Conservation (phyloP, 2,113 vertebrate genomes). For the Hipposideros armiger region DNA sequence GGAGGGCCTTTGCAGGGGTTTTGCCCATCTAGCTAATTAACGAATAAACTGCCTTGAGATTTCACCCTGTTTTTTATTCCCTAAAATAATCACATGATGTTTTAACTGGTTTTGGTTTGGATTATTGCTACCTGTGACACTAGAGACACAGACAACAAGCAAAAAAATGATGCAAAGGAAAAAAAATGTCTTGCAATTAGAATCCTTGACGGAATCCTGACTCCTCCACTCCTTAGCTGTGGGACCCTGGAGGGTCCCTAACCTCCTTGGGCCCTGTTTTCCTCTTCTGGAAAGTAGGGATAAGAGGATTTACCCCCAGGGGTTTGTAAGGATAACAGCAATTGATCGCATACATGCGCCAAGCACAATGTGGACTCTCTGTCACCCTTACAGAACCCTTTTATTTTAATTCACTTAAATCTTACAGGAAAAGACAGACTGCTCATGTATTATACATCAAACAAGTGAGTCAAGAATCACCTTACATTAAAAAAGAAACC, state of each 20-base stretch:
- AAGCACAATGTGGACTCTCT: too few species aligned
- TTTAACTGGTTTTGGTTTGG: background rate
- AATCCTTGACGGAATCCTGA: background rate
- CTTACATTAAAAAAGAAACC: conserved; percentile 55
- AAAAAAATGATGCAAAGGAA: background rate
- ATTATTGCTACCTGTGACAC: background rate
- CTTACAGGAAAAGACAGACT: background rate
- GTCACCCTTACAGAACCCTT: background rate
- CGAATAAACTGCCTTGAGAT: background rate
- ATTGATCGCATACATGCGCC: background rate
- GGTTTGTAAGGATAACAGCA: background rate
- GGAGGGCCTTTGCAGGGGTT: background rate
- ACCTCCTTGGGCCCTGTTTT: background rate
- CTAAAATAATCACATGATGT: background rate
- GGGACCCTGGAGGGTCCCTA: background rate
- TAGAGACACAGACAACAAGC: background rate
- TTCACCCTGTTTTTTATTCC: background rate
- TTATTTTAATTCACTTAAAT: conserved; percentile 35
- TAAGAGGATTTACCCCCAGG: background rate
- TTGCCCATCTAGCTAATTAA: background rate
- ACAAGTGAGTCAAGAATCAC: conserved; percentile 8
- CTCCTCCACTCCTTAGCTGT: background rate
- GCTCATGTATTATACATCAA: background rate
- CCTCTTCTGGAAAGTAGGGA: background rate
- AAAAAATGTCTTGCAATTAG: background rate